A percentile compares a stretch with the other conserved stretches of the same genome.
These are phyloP conservation scores for Calypte anna DNA, from an alignment of 2,113 vertebrate species.

Conservation along the genomic window DNA sequence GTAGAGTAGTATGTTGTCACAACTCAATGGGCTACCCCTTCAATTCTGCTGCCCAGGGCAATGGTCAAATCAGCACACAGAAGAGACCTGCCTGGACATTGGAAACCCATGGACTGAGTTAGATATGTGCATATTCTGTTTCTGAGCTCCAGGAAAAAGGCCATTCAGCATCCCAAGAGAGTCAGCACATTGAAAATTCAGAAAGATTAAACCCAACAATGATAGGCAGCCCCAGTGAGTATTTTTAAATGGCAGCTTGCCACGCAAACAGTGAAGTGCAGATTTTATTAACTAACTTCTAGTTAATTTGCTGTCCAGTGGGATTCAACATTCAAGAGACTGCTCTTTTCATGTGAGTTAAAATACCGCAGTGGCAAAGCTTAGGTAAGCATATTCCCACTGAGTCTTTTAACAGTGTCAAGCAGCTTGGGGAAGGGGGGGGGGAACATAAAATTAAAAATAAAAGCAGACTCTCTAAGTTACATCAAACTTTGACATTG, in stretches of 20 bases:
- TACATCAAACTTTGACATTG: not conserved
- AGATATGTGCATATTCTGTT: not conserved
- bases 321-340: slow-evolving; percentile 24
- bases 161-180: not conserved
- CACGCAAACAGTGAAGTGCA: not conserved
- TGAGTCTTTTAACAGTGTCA: not conserved
- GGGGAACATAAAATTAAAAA: no score
- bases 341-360: not conserved
- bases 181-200: not conserved
- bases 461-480: not conserved
- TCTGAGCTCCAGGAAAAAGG: not conserved
- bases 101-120: not conserved
- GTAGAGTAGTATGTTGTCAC: not conserved
- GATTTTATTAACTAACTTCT: slow-evolving; percentile 48
- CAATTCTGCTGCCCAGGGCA: not conserved
- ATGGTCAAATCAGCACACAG: not conserved
- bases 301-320: slow-evolving; percentile 27
- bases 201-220: slow-evolving; percentile 6
- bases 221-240: not conserved
- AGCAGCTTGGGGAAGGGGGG: not conserved
- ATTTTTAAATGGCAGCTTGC: slow-evolving; percentile 21
- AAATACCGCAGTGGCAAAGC: not conserved
- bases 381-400: not conserved
- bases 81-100: not conserved
- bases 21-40: not conserved